These are phyloP conservation scores for Papilio helenus DNA, from an alignment of 1,140 invertebrate species.

Conservation along the genomic window DNA sequence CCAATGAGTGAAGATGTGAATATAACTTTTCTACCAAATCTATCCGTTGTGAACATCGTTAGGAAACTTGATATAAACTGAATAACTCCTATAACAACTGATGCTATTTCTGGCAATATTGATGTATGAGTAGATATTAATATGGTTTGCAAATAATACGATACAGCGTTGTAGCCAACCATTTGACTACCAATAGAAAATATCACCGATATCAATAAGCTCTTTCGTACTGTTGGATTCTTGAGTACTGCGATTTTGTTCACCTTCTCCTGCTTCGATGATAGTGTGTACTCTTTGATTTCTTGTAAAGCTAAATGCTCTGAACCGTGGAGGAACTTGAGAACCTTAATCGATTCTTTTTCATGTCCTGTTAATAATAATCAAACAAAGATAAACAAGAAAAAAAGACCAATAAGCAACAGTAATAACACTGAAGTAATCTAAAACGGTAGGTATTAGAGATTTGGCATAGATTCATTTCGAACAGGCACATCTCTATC, in stretches of 20 bases:
- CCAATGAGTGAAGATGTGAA: constrained; percentile 37
- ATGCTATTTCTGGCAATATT: constrained; percentile 40
- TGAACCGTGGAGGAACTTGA: constrained; percentile 48
- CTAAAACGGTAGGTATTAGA: no score
- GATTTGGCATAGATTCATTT: no score
- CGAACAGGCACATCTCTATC: no score
- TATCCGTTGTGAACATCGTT: not conserved
- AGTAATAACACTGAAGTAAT: no score
- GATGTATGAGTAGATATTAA: constrained; percentile 39
- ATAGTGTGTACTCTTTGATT: constrained; percentile 45
- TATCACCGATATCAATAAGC: not conserved
- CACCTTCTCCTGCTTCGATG: not conserved
- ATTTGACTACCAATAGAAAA: constrained; percentile 13
- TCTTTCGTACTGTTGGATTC: not conserved
- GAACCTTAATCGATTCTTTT: constrained; percentile 44
- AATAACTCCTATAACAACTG: constrained; percentile 36
- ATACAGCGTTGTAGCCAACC: constrained; percentile 39
- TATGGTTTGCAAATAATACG: constrained; percentile 44
- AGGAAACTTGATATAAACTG: constrained; percentile 38
- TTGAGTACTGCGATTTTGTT: constrained; percentile 18
- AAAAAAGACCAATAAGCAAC: no score
- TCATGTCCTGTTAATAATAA: constrained; percentile 41
- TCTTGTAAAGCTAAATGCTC: constrained; percentile 47
- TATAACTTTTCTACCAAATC: constrained; percentile 39
- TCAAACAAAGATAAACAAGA: no score